Evolutionary conservation across 2,113 vertebrate genomes (phyloP).

Genomic region (Mormoops blainvillei): DNA sequence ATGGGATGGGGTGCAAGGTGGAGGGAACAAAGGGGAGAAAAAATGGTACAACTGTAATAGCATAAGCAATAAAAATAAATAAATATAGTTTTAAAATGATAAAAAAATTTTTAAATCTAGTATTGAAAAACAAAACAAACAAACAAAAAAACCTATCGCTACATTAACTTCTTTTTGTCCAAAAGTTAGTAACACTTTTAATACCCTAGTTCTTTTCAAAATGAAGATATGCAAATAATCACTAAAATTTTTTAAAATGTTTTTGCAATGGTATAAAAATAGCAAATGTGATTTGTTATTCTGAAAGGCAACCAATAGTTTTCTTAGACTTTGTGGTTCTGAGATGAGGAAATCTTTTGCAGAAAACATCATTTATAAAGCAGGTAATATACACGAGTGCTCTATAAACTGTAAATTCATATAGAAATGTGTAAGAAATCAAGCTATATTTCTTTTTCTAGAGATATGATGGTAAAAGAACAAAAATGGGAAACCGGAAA

Average conservation of each 20-base stretch:
- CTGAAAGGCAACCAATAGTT: background rate
- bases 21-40: too few species aligned
- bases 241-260: background rate
- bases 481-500: background rate
- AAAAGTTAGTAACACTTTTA: background rate
- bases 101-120: too few species aligned
- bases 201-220: background rate
- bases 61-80: too few species aligned
- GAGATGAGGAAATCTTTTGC: background rate
- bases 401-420: background rate
- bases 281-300: conserved; percentile 23
- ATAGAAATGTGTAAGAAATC: background rate
- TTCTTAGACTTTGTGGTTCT: background rate
- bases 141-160: background rate
- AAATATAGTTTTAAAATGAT: too few species aligned
- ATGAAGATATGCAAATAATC: background rate
- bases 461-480: background rate
- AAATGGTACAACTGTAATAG: too few species aligned
- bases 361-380: background rate
- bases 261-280: background rate
- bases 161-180: conserved; percentile 35
- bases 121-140: too few species aligned
- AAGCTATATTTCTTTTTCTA: background rate
- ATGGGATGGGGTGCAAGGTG: too few species aligned
- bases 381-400: background rate